Percentiles rank a stretch among this genome's conserved stretches.
These are phyloP conservation scores for Mus spretus DNA, from an alignment of 2,797 vertebrate genomes.

Conservation along the genomic window DNA sequence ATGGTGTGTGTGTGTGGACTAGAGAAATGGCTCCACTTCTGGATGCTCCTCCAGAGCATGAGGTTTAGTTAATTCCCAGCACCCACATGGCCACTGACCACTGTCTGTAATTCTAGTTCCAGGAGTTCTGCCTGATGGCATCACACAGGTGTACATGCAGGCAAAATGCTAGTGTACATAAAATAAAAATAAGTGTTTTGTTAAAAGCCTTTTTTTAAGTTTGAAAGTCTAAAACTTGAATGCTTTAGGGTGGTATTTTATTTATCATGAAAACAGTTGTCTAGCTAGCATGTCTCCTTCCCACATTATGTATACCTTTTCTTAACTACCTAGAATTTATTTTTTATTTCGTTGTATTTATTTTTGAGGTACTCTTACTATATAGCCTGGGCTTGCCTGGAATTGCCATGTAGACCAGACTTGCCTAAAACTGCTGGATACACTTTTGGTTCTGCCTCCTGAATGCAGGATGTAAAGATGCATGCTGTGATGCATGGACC, in stretches of 20 bases:
- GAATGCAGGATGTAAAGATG: no score
- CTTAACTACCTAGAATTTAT: neutral
- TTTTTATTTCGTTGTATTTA: neutral
- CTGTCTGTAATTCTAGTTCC: neutral
- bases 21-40: neutral
- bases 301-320: conserved; percentile 13
- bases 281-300: neutral
- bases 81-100: neutral
- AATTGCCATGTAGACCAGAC: neutral
- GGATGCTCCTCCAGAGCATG: no score
- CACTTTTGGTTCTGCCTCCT: neutral
- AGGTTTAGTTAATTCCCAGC: neutral
- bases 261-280: neutral
- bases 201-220: neutral
- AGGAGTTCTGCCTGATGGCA: neutral
- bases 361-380: neutral
- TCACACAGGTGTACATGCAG: neutral
- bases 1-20: neutral
- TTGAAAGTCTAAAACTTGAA: neutral
- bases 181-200: neutral
- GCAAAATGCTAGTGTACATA: neutral
- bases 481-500: neutral
- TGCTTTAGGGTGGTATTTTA: conserved; percentile 27
- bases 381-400: neutral
- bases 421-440: neutral